Base-by-base conservation (phyloP, 1,140 invertebrate species). In the Leptonema lineaticorne region DNA sequence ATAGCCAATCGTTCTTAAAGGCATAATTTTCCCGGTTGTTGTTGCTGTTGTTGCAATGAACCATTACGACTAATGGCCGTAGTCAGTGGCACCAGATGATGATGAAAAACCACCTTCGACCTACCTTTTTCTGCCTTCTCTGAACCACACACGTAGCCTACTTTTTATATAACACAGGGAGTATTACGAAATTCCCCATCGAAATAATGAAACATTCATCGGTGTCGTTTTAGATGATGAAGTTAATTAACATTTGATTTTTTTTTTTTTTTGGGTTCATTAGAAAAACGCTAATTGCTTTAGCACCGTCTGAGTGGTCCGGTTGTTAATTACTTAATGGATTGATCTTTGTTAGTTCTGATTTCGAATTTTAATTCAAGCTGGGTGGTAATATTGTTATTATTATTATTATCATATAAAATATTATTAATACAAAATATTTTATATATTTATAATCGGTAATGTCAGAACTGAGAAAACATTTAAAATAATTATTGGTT, bases 51-150 rank as follows among this genome's bases (percentile, higher is more conserved):
- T 41, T 9, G 37, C 37, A 16, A 9, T 41, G 37, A 41, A 41
- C 37, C 26, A 58, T 58, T 58, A 58, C 27, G 24, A 27, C 56
- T 58, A 58, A 53, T 53, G 48, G 48, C 2, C 48, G 16, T 20
- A 53, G 22, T 53, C 24, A 14, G 24, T 6, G 7, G n/a, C 6
- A 22, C 9, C 18, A 14, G 48, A 2, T 53, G 48, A 53, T 53
- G 48, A 53, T 53, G 48, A 18, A 53, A 53, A 53, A 53, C 48
- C 48, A 53, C 48, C 48, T 53, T 53, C 48, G 48, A 53, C 48
- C 48, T 11, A 20, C 48, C 48, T 53, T 9, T 37, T 37, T 37
- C 24, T 18, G 20, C 18, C 11, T 53, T 9, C 11, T 8, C 48
- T 14, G 37, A 41, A 20, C 48, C 48, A 53, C 48, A 53, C 48